These are phyloP conservation scores for Stramonita haemastoma DNA, from an alignment of 2,888 invertebrate genomes.

Conservation along the genomic window DNA sequence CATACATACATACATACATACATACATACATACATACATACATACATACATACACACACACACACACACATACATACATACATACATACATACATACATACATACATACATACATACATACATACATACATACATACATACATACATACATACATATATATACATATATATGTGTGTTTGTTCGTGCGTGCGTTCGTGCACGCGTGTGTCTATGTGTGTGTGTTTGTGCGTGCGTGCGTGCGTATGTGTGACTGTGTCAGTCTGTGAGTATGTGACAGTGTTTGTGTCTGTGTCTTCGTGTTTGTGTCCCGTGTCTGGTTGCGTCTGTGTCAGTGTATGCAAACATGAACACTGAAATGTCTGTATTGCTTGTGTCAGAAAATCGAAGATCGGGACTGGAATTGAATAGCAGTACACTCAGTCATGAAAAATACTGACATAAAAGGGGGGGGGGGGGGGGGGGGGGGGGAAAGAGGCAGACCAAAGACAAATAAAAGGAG, in stretches of 20 bases:
- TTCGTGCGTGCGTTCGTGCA: background rate
- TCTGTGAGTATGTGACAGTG: background rate
- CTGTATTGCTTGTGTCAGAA: background rate
- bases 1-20: too few species aligned
- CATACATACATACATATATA: too few species aligned
- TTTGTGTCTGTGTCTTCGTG: background rate
- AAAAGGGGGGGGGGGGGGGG: too few species aligned
- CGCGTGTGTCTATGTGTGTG: too few species aligned
- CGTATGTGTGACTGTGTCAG: too few species aligned
- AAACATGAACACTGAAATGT: background rate
- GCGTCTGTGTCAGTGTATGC: background rate
- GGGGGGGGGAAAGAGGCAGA: too few species aligned
- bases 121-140: background rate
- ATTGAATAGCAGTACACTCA: too few species aligned
- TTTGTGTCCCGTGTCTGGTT: background rate
- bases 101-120: conserved; percentile 3
- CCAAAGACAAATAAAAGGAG: too few species aligned
- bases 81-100: background rate
- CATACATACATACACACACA: background rate
- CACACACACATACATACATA: conserved; percentile 18
- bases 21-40: too few species aligned
- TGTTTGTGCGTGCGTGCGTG: too few species aligned
- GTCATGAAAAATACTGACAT: too few species aligned
- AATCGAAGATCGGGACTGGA: too few species aligned
- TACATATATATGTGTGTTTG: background rate